A percentile compares a stretch with the other conserved stretches of the same genome.
phyloP scores from a whole-genome alignment of 2,113 vertebrate species.

The Cyanocitta stelleri region DNA sequence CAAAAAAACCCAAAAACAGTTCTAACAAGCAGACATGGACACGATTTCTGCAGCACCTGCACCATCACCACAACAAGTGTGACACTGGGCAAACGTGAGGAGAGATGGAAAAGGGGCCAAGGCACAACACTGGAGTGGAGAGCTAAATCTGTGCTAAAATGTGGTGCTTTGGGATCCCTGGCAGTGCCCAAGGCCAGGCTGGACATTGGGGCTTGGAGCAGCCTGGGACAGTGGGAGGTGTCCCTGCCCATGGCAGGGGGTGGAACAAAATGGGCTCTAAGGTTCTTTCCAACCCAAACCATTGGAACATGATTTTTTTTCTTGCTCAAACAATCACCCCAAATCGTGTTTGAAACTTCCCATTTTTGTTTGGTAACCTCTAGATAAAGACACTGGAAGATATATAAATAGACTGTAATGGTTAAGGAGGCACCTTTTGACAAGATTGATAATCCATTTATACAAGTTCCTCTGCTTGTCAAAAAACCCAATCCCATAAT shows the following conservation, averaged over 20 bases:
- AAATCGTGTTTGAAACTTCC: background rate
- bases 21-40: background rate
- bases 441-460: background rate
- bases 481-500: background rate
- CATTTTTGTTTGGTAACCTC: background rate
- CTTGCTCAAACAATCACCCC: background rate
- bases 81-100: background rate
- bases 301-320: background rate
- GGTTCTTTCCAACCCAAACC: background rate
- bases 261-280: background rate
- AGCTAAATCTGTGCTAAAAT: background rate
- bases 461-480: background rate
- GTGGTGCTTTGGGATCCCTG: background rate
- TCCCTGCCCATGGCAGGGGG: background rate
- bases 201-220: background rate
- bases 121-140: accelerated
- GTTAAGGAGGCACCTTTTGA: background rate
- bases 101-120: background rate
- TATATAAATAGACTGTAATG: background rate
- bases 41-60: background rate
- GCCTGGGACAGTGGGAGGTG: background rate
- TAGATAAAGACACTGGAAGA: background rate
- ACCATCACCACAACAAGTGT: background rate
- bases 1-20: too few relatives aligned
- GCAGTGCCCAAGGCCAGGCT: background rate